Conservation (phyloP, 1,140 invertebrate genomes). For the Drosophila saltans region DNA sequence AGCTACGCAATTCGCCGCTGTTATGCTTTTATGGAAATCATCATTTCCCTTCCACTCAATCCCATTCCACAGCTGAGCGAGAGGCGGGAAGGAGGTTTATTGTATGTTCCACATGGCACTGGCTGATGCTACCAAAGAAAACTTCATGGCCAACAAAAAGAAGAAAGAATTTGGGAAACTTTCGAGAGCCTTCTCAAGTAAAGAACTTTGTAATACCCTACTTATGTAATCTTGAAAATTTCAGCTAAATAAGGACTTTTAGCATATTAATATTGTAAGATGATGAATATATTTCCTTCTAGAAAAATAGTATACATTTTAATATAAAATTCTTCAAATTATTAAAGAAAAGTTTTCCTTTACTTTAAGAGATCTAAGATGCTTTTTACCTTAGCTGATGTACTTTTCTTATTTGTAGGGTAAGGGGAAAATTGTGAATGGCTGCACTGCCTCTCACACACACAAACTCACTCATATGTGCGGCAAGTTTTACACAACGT, state of each 20-base stretch:
- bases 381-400: neutral
- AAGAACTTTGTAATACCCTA: too few relatives aligned
- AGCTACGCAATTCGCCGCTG: constrained; percentile 38
- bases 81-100: neutral
- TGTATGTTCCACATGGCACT: constrained; percentile 40
- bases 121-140: constrained; percentile 24
- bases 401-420: too few relatives aligned
- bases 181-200: too few relatives aligned
- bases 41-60: constrained; percentile 1
- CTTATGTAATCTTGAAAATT: too few relatives aligned
- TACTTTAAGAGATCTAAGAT: too few relatives aligned
- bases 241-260: too few relatives aligned
- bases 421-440: constrained; percentile 4
- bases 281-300: too few relatives aligned
- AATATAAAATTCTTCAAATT: too few relatives aligned
- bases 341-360: too few relatives aligned
- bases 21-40: constrained; percentile 74
- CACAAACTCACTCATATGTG: constrained; percentile 39
- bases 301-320: too few relatives aligned
- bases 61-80: neutral
- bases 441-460: neutral
- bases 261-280: too few relatives aligned
- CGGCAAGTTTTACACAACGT: constrained; percentile 50
- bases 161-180: neutral
- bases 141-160: constrained; percentile 37